A percentile compares a stretch with the other conserved stretches of the same genome.
Evolutionary conservation across 2,888 invertebrate species (phyloP).

Genomic region (Nematopogon swammerdamellus): DNA sequence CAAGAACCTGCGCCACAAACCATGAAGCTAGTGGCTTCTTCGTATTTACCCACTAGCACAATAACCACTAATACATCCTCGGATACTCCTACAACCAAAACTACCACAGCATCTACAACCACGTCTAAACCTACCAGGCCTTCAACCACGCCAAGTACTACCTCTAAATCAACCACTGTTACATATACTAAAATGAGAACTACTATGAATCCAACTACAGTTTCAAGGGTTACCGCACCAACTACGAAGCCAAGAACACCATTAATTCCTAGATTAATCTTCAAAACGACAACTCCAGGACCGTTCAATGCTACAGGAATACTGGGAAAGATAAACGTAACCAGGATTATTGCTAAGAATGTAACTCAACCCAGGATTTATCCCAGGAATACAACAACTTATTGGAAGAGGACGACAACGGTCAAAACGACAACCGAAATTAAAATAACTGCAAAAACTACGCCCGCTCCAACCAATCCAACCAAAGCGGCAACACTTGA

Average conservation of each 20-base stretch:
- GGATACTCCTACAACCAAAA: too few relatives aligned
- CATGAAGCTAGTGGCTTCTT: conserved; percentile 21
- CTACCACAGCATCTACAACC: conserved; percentile 9
- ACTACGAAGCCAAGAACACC: conserved; percentile 2
- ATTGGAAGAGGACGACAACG: conserved; percentile 8
- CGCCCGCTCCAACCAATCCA: background rate
- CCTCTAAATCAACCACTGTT: conserved; percentile 12
- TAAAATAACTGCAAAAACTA: conserved; percentile 4
- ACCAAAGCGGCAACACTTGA: conserved; percentile 5
- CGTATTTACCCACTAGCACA: conserved; percentile 1
- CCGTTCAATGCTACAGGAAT: conserved; percentile 7
- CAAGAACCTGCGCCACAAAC: conserved; percentile 18
- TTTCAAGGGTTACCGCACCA: background rate
- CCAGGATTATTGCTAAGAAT: conserved; percentile 1
- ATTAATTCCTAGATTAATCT: conserved; percentile 8
- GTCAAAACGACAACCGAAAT: conserved; percentile 1
- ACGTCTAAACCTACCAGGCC: too few relatives aligned
- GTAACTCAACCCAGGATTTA: background rate
- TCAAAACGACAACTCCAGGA: conserved; percentile 8
- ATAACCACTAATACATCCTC: conserved; percentile 11
- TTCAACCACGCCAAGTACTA: too few relatives aligned
- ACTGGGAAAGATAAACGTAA: conserved; percentile 4
- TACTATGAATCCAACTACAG: conserved; percentile 5
- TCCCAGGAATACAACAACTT: conserved; percentile 6
- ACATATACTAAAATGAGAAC: too few relatives aligned